Conservation (phyloP, 23 tunicate genomes). For the Oikopleura dioica region DNA sequence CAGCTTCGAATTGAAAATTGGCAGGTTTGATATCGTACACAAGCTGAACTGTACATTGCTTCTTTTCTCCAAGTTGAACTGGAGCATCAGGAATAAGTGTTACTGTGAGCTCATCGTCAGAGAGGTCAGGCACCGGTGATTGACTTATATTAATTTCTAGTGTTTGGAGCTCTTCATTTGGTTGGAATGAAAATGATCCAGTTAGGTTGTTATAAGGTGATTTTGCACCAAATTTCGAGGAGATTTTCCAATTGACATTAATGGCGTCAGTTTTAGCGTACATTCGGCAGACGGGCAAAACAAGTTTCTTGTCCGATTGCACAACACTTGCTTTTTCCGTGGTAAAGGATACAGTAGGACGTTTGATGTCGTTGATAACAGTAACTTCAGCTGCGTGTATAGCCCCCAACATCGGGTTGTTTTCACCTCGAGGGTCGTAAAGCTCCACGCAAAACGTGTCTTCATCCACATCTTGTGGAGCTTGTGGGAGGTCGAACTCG, state of each 20-base stretch:
- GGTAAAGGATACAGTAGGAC: constrained; percentile 23
- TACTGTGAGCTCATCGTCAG: not conserved
- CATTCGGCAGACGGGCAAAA: constrained; percentile 27
- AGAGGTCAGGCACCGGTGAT: not conserved
- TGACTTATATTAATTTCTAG: not conserved
- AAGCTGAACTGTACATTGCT: not conserved
- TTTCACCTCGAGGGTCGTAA: constrained; percentile 12
- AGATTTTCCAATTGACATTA: constrained; percentile 31
- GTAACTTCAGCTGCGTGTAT: constrained; percentile 18
- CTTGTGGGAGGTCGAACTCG: constrained; percentile 22
- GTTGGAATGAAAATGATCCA: not conserved
- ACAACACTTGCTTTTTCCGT: not conserved
- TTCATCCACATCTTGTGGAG: constrained; percentile 33
- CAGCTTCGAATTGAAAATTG: not conserved
- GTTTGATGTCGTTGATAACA: constrained; percentile 51
- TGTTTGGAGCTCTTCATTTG: not conserved
- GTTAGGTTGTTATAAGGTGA: not conserved
- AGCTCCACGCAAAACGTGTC: constrained; percentile 29
- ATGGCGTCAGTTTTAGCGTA: constrained; percentile 21
- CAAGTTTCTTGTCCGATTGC: constrained; percentile 15
- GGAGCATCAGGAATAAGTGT: too few relatives aligned
- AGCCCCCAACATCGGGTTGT: constrained; percentile 9
- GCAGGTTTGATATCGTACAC: not conserved
- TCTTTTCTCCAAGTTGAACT: not conserved
- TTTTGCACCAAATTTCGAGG: not conserved